These are phyloP conservation scores for Styela clava DNA, from an alignment of 23 tunicate species.

Conservation along the genomic window DNA sequence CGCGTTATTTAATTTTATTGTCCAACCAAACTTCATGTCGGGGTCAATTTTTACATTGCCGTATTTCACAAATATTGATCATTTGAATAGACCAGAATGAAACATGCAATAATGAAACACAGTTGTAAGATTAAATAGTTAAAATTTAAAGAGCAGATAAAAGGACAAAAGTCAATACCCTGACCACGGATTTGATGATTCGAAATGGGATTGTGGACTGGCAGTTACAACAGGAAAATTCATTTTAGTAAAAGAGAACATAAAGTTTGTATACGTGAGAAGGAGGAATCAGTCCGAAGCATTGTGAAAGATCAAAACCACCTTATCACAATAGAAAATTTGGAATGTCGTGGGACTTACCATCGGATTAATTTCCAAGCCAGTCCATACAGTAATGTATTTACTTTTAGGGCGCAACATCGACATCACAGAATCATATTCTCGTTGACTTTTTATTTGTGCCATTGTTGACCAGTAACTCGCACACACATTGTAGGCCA, in stretches of 20 bases:
- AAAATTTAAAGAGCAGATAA: too few relatives aligned
- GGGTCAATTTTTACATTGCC: neutral
- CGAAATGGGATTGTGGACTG: too few relatives aligned
- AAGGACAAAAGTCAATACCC: too few relatives aligned
- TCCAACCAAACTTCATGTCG: too few relatives aligned
- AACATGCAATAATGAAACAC: neutral
- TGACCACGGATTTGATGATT: too few relatives aligned
- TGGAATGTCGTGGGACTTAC: neutral
- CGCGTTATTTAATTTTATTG: too few relatives aligned
- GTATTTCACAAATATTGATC: neutral
- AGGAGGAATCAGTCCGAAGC: too few relatives aligned
- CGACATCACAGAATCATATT: neutral
- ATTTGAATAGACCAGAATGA: too few relatives aligned
- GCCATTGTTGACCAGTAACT: too few relatives aligned
- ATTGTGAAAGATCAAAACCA: too few relatives aligned
- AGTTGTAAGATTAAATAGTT: neutral
- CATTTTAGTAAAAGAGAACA: neutral
- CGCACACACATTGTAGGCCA: too few relatives aligned
- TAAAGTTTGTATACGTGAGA: neutral
- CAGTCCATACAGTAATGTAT: neutral
- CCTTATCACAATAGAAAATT: neutral
- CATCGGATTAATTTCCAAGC: neutral
- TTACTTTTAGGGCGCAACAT: neutral
- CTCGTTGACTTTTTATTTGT: neutral
- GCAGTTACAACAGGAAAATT: neutral